Conservation (phyloP, 2,797 vertebrate genomes). For the Gephyroberyx darwinii region DNA sequence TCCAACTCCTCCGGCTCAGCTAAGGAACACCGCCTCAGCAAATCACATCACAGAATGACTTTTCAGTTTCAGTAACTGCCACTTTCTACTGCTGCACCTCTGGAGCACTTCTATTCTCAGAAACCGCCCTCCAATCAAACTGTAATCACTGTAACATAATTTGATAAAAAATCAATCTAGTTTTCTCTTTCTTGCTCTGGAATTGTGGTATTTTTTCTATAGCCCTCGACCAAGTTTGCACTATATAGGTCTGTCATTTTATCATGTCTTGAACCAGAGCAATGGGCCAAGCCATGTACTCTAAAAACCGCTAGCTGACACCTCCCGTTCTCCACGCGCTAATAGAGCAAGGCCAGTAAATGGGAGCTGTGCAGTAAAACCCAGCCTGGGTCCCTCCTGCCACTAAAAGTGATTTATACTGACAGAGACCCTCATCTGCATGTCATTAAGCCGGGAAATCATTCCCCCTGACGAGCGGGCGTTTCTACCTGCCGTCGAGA, state of each 20-base stretch:
- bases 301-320: slow-evolving; percentile 47
- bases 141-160: slow-evolving; percentile 63
- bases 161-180: slow-evolving; percentile 72
- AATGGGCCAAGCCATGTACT: slow-evolving; percentile 49
- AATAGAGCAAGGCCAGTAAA: slow-evolving; percentile 71
- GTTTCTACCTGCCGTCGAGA: slow-evolving; percentile 84
- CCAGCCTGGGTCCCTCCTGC: slow-evolving; percentile 77
- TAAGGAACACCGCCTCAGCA: slow-evolving; percentile 77
- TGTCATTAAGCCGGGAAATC: slow-evolving; percentile 90
- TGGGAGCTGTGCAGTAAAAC: slow-evolving; percentile 72
- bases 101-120: slow-evolving; percentile 62
- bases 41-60: slow-evolving; percentile 77
- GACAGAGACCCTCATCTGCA: slow-evolving; percentile 91
- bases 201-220: slow-evolving; percentile 37
- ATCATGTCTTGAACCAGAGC: slow-evolving; percentile 53
- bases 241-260: slow-evolving; percentile 31
- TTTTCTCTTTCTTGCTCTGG: slow-evolving; percentile 46
- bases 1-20: slow-evolving; percentile 70
- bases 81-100: slow-evolving; percentile 68
- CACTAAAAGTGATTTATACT: slow-evolving; percentile 96
- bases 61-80: slow-evolving; percentile 66
- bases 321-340: slow-evolving; percentile 44
- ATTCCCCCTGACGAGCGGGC: slow-evolving; percentile 88
- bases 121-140: slow-evolving; percentile 70
- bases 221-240: slow-evolving; percentile 30